phyloP scores from a whole-genome alignment of 1,140 invertebrate genomes.

The Augochlora pura region DNA sequence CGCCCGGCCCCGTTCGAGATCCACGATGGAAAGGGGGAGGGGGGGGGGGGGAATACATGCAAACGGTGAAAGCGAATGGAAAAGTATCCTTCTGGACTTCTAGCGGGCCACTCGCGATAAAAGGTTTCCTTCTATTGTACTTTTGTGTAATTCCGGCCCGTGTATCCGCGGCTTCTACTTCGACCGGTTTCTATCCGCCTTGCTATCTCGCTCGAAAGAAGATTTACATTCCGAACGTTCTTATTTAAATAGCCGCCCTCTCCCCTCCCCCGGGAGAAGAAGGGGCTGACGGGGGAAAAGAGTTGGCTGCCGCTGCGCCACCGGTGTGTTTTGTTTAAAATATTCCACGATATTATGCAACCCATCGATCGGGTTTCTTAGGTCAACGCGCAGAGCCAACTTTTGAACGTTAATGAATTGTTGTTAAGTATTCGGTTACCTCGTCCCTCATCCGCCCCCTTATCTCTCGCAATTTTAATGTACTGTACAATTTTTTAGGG shows the following conservation, averaged over 20 bases:
- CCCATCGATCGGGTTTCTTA: conserved; percentile 4
- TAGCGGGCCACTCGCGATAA: conserved; percentile 43
- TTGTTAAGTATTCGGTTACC: conserved; percentile 15
- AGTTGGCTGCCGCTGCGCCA: background rate
- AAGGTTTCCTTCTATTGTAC: conserved; percentile 44
- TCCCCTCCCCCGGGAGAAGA: background rate
- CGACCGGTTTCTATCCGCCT: conserved; percentile 14
- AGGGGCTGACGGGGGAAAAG: background rate
- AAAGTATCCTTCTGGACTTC: conserved; percentile 48
- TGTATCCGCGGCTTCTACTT: conserved; percentile 46
- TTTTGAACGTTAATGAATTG: conserved; percentile 14
- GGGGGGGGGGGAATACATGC: conserved; percentile 33
- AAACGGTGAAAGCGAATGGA: conserved; percentile 54
- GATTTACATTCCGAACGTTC: conserved; percentile 48
- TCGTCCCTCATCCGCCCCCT: background rate
- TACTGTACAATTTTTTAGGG: background rate
- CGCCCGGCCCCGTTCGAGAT: conserved; percentile 1
- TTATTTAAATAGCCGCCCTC: conserved; percentile 45
- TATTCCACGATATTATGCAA: conserved; percentile 8
- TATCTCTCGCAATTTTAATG: background rate
- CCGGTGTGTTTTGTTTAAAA: conserved; percentile 14
- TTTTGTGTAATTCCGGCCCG: conserved; percentile 44
- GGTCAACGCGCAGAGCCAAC: background rate
- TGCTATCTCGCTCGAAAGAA: conserved; percentile 39
- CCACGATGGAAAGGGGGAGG: background rate